These are phyloP conservation scores for Megaceryle maxima DNA, from an alignment of 2,113 vertebrate genomes.

Conservation along the genomic window DNA sequence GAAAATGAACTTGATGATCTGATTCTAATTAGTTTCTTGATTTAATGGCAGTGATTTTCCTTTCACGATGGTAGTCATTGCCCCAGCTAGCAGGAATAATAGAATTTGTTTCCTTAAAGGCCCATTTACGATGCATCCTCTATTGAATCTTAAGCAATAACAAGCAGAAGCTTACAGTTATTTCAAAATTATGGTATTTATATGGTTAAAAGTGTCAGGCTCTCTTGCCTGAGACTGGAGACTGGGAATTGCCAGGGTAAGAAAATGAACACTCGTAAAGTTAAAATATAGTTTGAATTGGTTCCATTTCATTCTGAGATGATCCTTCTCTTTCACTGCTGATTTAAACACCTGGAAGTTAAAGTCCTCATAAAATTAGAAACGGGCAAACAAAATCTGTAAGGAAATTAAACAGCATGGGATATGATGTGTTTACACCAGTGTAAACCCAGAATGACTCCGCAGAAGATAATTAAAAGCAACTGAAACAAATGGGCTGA, in stretches of 20 bases:
- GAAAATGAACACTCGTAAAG: conserved; percentile 15
- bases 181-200: not conserved
- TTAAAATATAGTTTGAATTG: not conserved
- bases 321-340: not conserved
- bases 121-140: not conserved
- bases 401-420: conserved; percentile 7
- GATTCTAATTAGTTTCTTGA: conserved; percentile 51
- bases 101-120: conserved; percentile 4
- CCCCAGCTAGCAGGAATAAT: not conserved
- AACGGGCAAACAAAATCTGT: not conserved
- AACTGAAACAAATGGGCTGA: not conserved
- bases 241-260: not conserved
- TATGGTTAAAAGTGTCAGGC: conserved; percentile 10
- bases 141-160: conserved; percentile 40
- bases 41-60: conserved; percentile 29
- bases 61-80: not conserved
- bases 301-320: not conserved
- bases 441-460: not conserved
- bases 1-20: conserved; percentile 9
- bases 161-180: not conserved
- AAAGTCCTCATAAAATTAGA: conserved; percentile 6
- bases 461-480: conserved; percentile 26
- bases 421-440: not conserved
- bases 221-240: not conserved
- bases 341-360: conserved; percentile 41